Percentiles rank a stretch among this genome's conserved stretches.
Evolutionary conservation across 2,113 vertebrate species (phyloP).

Genomic region (Actenoides lindsayi): DNA sequence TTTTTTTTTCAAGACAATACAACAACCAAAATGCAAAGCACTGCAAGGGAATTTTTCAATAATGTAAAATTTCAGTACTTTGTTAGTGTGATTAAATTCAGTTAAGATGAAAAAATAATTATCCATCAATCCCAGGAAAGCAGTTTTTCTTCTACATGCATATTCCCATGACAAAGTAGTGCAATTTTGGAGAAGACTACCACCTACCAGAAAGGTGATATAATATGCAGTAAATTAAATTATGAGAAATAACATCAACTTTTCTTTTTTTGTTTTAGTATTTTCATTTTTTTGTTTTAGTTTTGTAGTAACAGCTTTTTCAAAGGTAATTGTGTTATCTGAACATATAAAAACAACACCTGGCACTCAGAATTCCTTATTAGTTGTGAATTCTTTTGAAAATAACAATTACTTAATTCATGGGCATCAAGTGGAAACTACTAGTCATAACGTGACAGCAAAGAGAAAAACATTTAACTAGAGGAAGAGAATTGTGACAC

Average conservation of each 20-base stretch:
- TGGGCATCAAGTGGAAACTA: not conserved
- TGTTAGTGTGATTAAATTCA: not conserved
- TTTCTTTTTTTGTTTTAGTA: not conserved
- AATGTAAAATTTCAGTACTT: not conserved
- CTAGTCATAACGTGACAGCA: not conserved
- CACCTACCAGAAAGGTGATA: not conserved
- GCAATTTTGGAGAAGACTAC: slow-evolving; percentile 38
- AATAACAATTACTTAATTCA: not conserved
- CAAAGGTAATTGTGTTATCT: not conserved
- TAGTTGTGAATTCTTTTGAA: not conserved
- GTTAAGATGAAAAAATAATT: slow-evolving; percentile 22
- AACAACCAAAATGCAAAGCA: not conserved
- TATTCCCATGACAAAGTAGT: not conserved
- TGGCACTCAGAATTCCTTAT: not conserved
- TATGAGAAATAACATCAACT: not conserved
- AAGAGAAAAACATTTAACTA: not conserved
- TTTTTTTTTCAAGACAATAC: not conserved
- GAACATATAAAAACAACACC: not conserved
- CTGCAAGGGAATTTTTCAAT: not conserved
- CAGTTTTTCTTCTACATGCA: not conserved
- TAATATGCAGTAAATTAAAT: slow-evolving; percentile 3
- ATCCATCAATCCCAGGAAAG: not conserved
- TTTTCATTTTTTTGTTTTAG: not conserved
- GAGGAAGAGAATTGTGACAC: not conserved
- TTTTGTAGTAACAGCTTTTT: slow-evolving; percentile 29